Evolutionary conservation across 1,140 invertebrate genomes (phyloP), one percentile per base, ranked within the genome.

Genomic region (Trissolcus basalis): DNA sequence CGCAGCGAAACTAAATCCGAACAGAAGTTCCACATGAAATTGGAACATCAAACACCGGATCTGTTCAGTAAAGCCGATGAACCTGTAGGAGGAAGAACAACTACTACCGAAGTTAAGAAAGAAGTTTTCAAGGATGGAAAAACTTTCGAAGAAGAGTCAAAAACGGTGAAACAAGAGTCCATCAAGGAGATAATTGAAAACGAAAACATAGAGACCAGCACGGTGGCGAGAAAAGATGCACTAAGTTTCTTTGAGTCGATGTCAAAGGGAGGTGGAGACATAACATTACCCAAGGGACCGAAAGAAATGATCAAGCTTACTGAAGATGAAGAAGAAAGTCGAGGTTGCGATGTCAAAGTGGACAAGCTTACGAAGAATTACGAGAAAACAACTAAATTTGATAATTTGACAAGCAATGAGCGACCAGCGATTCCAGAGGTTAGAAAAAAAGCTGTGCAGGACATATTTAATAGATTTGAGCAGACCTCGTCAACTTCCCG

Each of bases 191-290:
- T 59, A 4, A 80, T 75, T 1, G 82, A 84, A 35, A 88, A 88
- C 54, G 86, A 88, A 55, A 87, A 87, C 32, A 67, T 90, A 11
- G 89, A 90, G 56, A 87, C 86, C 2, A 84, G 83, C 1, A 87
- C 86, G 0, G 87, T 90, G 14, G 84, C 87, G 0, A 90, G 85
- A 49, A 89, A 90, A 68, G 87, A 88, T 71, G 89, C 91, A 1
- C 82, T 91, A 6, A 90, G 89, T 50, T 92, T 91, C 74, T 92
- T 92, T 68, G 91, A 91, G 76, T 86, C 87, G 35, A 91, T 89
- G 79, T 90, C 87, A 0, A 89, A 88, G 67, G 89, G 89, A 27
- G 83, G 81, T 16, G 84, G 87, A 9, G 64, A 63, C 1, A 15
- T 58, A 0, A 61, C 81, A 0, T 33, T 72, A 48, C 71, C 75